Conservation (phyloP, 2,113 vertebrate species). For the Sporophila hypoxantha region DNA sequence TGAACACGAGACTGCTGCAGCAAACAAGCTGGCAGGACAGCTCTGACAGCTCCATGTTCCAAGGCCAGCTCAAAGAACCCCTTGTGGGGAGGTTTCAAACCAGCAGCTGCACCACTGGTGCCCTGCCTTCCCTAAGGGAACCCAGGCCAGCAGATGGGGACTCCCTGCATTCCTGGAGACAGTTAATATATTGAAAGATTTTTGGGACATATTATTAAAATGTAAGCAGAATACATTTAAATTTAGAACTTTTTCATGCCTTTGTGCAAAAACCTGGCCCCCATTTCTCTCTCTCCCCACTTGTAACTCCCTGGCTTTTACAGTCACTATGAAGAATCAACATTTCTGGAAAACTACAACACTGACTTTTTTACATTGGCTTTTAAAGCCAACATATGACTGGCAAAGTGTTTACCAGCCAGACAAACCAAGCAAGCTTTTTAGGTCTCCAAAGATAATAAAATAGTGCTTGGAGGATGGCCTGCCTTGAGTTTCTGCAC, state of each 20-base stretch:
- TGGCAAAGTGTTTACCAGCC: background rate
- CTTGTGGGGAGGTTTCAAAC: background rate
- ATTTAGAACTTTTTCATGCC: background rate
- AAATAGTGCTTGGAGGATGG: background rate
- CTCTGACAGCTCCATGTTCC: background rate
- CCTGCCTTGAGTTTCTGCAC: background rate
- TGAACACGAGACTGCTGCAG: background rate
- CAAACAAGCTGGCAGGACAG: background rate
- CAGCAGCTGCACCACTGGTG: background rate
- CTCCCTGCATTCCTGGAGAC: background rate
- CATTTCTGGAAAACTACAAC: background rate
- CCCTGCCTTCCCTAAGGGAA: background rate
- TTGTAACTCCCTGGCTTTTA: background rate
- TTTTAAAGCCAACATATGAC: background rate
- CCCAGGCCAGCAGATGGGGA: background rate
- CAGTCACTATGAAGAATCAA: background rate
- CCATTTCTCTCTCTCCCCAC: background rate
- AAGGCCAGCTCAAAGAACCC: background rate
- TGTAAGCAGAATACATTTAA: background rate
- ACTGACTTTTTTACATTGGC: background rate
- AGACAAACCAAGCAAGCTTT: background rate
- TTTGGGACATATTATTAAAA: background rate
- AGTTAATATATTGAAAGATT: background rate
- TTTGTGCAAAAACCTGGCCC: background rate
- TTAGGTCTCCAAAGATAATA: conserved; percentile 21